A percentile compares a stretch with the other conserved stretches of the same genome.
phyloP scores from a whole-genome alignment of 2,888 invertebrate species.

The Cyrtodaria siliqua region DNA sequence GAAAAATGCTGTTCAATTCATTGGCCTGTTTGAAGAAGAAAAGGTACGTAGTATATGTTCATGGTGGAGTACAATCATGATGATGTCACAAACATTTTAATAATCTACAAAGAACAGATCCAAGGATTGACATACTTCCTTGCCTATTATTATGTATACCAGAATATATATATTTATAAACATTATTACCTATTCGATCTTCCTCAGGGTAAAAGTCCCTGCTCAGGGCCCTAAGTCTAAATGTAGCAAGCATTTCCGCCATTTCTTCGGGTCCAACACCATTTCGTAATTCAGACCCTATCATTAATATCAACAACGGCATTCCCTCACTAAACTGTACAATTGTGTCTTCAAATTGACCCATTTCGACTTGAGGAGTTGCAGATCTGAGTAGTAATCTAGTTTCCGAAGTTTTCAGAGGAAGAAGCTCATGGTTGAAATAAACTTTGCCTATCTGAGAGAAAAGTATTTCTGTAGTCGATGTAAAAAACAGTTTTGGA shows the following conservation, averaged over 20 bases:
- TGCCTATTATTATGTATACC: too few species aligned
- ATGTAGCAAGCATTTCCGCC: conserved; percentile 23
- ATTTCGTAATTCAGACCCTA: conserved; percentile 12
- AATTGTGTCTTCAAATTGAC: background rate
- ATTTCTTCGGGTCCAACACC: conserved; percentile 7
- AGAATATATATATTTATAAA: too few species aligned
- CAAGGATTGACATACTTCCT: too few species aligned
- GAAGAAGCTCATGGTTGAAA: conserved; percentile 8
- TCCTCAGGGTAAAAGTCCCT: conserved; percentile 27
- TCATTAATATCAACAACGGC: conserved; percentile 25
- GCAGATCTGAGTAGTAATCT: conserved; percentile 6
- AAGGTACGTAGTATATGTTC: too few species aligned
- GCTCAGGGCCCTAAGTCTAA: conserved; percentile 15
- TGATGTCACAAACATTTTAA: too few species aligned
- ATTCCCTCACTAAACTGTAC: conserved; percentile 31
- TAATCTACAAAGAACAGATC: too few species aligned
- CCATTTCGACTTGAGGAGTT: background rate
- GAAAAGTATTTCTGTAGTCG: conserved; percentile 6
- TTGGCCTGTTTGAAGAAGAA: too few species aligned
- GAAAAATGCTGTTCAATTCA: too few species aligned
- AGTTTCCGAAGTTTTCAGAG: conserved; percentile 8
- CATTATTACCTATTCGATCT: conserved; percentile 21
- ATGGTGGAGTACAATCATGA: too few species aligned
- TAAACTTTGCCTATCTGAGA: conserved; percentile 8
- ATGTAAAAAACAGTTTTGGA: conserved; percentile 24